A percentile compares a stretch with the other conserved stretches of the same genome.
phyloP scores from a whole-genome alignment of 2,113 vertebrate genomes.

The Chaenogobius annularis region DNA sequence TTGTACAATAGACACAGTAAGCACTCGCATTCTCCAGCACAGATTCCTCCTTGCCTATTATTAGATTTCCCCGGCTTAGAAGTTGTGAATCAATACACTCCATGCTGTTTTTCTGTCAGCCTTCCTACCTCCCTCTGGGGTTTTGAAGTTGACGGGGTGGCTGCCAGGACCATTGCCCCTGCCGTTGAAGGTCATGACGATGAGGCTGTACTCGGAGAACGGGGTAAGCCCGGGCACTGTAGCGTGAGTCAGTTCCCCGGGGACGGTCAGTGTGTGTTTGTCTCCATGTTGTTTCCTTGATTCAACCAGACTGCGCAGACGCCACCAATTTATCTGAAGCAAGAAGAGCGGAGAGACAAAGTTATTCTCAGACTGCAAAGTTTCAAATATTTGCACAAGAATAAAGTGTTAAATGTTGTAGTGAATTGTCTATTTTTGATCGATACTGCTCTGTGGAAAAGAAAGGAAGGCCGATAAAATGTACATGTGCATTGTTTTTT shows the following conservation, averaged over 20 bases:
- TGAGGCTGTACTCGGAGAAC: slow-evolving; percentile 91
- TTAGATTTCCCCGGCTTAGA: slow-evolving; percentile 52
- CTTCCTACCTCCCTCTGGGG: slow-evolving; percentile 96
- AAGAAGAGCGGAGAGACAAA: slow-evolving; percentile 10
- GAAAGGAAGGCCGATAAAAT: background rate
- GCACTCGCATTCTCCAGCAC: slow-evolving; percentile 31
- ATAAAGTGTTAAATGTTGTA: background rate
- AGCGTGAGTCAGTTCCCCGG: slow-evolving; percentile 80
- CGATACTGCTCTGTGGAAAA: background rate
- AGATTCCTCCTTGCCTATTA: slow-evolving; percentile 51
- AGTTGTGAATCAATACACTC: slow-evolving; percentile 58
- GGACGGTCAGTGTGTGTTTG: slow-evolving; percentile 80
- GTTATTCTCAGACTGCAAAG: background rate
- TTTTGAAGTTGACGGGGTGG: slow-evolving; percentile 83
- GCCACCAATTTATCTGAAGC: slow-evolving; percentile 91
- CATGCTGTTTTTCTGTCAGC: slow-evolving; percentile 58
- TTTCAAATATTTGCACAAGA: background rate
- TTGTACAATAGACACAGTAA: slow-evolving; percentile 26
- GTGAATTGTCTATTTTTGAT: background rate
- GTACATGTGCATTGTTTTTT: background rate
- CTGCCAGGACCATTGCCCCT: slow-evolving; percentile 93
- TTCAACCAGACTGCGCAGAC: slow-evolving; percentile 82
- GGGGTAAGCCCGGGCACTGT: slow-evolving; percentile 84
- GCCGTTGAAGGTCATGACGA: slow-evolving; percentile 88
- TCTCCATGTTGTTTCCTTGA: slow-evolving; percentile 81